Evolutionary conservation across 2,113 vertebrate genomes (phyloP).

Genomic region (Heterochromis multidens): DNA sequence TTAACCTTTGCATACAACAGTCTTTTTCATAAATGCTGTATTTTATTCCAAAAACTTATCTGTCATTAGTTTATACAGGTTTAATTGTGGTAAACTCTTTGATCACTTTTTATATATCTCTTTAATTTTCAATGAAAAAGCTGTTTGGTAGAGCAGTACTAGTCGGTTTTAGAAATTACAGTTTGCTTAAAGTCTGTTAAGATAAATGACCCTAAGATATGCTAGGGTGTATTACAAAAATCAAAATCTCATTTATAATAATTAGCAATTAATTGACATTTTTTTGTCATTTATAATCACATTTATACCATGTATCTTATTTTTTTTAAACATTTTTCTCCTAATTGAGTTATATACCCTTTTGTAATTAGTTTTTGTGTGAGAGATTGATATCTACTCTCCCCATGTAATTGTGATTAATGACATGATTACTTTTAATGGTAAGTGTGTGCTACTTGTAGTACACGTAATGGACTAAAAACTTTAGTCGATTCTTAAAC

Average conservation of each 20-base stretch:
- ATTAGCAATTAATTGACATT: background rate
- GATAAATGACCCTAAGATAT: background rate
- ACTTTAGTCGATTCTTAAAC: background rate
- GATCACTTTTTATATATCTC: background rate
- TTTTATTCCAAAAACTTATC: background rate
- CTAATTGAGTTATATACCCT: slow-evolving; percentile 5
- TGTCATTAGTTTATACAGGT: background rate
- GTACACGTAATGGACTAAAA: background rate
- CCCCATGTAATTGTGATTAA: slow-evolving; percentile 4
- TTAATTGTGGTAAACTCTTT: background rate
- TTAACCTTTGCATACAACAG: background rate
- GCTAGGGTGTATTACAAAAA: background rate
- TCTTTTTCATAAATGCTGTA: too few species aligned
- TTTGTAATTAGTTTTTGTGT: background rate
- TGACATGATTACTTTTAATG: slow-evolving; percentile 10
- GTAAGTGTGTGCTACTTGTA: background rate
- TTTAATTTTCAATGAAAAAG: background rate
- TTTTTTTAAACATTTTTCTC: background rate
- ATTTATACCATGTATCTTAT: background rate
- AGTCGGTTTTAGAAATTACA: background rate
- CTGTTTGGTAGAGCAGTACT: background rate
- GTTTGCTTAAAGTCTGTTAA: background rate
- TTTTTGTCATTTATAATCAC: background rate
- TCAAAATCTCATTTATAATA: background rate
- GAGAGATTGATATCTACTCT: slow-evolving; percentile 2